phyloP scores from a whole-genome alignment of 2,797 vertebrate genomes.

The Columba guinea region DNA sequence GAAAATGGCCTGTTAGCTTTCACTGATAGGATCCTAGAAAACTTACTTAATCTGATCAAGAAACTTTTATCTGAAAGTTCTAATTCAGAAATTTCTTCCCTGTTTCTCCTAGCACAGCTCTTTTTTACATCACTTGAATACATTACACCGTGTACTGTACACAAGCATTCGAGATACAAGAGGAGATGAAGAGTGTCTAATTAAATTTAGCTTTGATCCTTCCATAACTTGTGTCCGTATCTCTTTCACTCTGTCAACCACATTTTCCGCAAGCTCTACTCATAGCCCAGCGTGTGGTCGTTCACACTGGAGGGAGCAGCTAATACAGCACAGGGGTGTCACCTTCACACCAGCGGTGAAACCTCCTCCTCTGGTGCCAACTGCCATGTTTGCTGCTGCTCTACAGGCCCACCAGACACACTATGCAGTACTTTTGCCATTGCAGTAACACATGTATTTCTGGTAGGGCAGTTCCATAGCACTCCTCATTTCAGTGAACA shows the following conservation, averaged over 20 bases:
- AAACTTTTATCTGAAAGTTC: conserved; percentile 21
- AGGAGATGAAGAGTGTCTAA: not conserved
- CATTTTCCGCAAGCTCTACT: not conserved
- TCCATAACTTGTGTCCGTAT: not conserved
- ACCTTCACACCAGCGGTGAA: not conserved
- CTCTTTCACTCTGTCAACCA: not conserved
- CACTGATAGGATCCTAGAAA: not conserved
- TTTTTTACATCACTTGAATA: not conserved
- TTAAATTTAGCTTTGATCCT: not conserved
- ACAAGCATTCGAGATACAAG: not conserved
- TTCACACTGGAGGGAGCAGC: not conserved
- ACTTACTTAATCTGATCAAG: not conserved
- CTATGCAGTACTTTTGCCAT: not conserved
- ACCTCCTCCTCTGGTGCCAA: not conserved
- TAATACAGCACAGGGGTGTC: too few relatives aligned
- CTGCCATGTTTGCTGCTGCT: not conserved
- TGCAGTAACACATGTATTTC: not conserved
- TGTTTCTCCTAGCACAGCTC: not conserved
- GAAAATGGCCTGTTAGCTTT: conserved; percentile 49
- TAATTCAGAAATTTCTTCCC: not conserved
- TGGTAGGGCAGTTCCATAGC: not conserved
- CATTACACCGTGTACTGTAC: too few relatives aligned
- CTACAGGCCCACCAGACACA: not conserved
- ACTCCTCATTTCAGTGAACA: not conserved
- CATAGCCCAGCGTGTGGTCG: too few relatives aligned